Evolutionary conservation across 2,797 vertebrate species (phyloP).

Genomic region (Micromesistius poutassou): DNA sequence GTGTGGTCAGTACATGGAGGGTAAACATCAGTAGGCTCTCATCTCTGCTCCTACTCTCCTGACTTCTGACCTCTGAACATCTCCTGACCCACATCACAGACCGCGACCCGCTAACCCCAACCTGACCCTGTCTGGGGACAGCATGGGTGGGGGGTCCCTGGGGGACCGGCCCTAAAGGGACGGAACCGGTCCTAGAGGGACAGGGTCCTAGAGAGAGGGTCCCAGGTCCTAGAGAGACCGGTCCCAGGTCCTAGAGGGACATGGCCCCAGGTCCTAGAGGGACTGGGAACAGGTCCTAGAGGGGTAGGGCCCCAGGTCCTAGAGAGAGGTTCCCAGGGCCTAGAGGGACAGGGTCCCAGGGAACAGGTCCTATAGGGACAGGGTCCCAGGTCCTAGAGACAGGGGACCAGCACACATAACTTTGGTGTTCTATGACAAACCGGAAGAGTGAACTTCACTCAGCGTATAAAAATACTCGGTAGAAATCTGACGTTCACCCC

Average conservation of each 20-base stretch:
- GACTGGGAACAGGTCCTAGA: not conserved
- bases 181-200: not conserved
- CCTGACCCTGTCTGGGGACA: too few species aligned
- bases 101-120: too few species aligned
- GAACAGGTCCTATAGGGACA: not conserved
- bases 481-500: constrained; percentile 71
- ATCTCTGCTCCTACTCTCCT: not conserved
- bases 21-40: not conserved
- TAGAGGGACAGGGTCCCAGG: not conserved
- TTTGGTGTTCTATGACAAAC: constrained; percentile 79
- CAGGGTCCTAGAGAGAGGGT: not conserved
- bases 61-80: not conserved
- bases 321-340: not conserved
- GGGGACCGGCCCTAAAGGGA: too few species aligned
- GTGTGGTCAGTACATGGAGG: not conserved
- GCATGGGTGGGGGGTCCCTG: too few species aligned
- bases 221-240: not conserved
- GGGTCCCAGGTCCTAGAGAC: not conserved
- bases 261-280: not conserved
- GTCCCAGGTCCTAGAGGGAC: constrained; percentile 17
- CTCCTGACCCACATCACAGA: not conserved
- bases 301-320: not conserved
- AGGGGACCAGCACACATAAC: constrained; percentile 76
- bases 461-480: constrained; percentile 73
- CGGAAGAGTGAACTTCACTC: constrained; percentile 65